Percentiles rank a stretch among this genome's conserved stretches.
Conservation (phyloP, 2,113 vertebrate genomes). For the Cromileptes altivelis region DNA sequence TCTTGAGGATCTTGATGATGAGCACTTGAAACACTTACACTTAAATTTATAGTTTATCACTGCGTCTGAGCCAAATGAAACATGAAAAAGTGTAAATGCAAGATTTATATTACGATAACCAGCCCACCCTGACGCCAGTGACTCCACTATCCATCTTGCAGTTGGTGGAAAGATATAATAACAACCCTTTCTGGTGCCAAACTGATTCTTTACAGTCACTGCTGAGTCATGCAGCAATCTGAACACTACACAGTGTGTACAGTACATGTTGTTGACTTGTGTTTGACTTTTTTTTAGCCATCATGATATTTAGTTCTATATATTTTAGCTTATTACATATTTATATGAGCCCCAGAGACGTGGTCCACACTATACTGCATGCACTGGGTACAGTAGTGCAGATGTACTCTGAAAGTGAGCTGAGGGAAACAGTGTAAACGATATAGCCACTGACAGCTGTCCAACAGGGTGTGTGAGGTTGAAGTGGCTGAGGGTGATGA, state of each 20-base stretch:
- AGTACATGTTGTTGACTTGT: background rate
- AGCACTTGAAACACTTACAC: background rate
- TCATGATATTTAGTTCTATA: background rate
- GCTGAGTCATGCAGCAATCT: slow-evolving; percentile 11
- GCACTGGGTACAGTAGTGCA: background rate
- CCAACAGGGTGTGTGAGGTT: slow-evolving; percentile 13
- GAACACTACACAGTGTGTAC: background rate
- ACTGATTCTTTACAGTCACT: background rate
- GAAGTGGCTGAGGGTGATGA: background rate
- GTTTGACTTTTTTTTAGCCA: background rate
- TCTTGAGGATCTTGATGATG: background rate
- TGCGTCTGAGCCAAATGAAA: background rate
- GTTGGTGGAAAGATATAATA: background rate
- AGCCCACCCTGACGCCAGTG: background rate
- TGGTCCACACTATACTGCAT: background rate
- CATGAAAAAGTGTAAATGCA: background rate
- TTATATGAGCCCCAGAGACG: background rate
- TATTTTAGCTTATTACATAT: too few species aligned
- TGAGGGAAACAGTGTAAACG: background rate
- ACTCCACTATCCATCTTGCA: background rate
- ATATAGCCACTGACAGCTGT: background rate
- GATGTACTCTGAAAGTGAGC: background rate
- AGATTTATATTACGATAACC: background rate
- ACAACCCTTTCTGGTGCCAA: background rate
- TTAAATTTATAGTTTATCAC: background rate